Conservation (phyloP, 2,797 vertebrate genomes). For the Periparus ater region DNA sequence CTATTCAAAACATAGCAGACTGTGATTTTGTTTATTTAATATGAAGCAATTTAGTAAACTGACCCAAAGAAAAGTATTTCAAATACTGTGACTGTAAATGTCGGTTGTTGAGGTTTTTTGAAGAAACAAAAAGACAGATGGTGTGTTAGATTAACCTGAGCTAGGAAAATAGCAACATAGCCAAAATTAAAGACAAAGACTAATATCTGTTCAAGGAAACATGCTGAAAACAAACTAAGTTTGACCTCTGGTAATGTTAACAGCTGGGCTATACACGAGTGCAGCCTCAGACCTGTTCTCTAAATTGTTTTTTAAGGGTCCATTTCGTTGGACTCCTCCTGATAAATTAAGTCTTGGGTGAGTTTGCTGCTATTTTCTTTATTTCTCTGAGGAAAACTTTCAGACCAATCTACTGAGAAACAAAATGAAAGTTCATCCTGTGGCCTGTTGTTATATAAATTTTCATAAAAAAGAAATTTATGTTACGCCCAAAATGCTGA, state of each 20-base stretch:
- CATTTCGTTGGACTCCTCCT: not conserved
- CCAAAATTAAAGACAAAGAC: conserved; percentile 56
- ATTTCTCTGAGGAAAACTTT: not conserved
- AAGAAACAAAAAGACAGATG: conserved; percentile 41
- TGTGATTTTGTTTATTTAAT: conserved; percentile 38
- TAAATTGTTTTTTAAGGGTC: not conserved
- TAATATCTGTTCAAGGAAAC: conserved; percentile 47
- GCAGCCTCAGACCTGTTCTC: not conserved
- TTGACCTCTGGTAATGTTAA: conserved; percentile 17
- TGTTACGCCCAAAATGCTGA: not conserved
- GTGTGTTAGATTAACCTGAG: conserved; percentile 55
- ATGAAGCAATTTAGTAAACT: conserved; percentile 13
- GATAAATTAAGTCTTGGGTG: not conserved
- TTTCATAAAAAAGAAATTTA: not conserved
- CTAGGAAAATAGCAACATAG: conserved; percentile 28
- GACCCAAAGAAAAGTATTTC: conserved; percentile 26
- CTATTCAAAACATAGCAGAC: not conserved
- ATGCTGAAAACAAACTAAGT: conserved; percentile 31
- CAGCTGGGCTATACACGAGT: not conserved
- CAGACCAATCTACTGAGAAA: not conserved
- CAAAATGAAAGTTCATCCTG: not conserved
- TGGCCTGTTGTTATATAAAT: not conserved
- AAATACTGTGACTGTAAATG: not conserved
- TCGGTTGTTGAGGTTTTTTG: not conserved
- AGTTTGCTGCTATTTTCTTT: not conserved